Base-by-base conservation (phyloP, 1,140 invertebrate genomes). In the Caenorhabditis briggsae region DNA sequence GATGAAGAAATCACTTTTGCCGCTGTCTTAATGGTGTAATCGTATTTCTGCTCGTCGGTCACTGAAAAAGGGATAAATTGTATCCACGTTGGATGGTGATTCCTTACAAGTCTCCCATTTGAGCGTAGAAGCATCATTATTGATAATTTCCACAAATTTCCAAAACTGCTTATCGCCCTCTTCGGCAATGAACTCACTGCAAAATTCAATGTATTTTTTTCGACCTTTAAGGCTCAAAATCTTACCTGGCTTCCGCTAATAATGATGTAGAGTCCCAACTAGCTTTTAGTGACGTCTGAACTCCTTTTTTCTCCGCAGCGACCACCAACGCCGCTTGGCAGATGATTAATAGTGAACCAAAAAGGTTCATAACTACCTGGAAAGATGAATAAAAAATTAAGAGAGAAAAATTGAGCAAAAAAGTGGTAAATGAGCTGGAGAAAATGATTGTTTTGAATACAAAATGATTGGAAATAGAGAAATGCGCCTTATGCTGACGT, bases 211-310 rank as follows among this genome's bases (percentile, higher is more conserved):
- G n/a, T n/a, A 6, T 53, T n/a, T 16, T 25, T 18, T 25, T 16
- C 12, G 9, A 18, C 5, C 12, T 20, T 11, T 59, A 58, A 33
- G 50, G 56, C 1, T 0, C 14, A 5, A 14, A 48, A 82, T 14
- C 43, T 50, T 64, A 92, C 90, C 90, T 92, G 8, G 91, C 89
- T 86, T 92, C 91, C 0, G 91, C 91, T 50, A 92, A 48, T 41
- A 92, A 89, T 16, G 91, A 92, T 8, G 91, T 92, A 18, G 92
- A 90, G 18, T 86, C 56, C 91, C 91, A 92, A 70, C 89, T 89
- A 16, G 91, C 85, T 41, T 89, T 85, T 14, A 92, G 84, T 5
- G 90, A 90, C 11, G 87, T 90, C 33, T 86, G 89, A 20, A 92
- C 91, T 9, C 59, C 50, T 84, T 91, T 91, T 78, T 91, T 87